Evolutionary conservation across 23 tunicate genomes (phyloP).

Genomic region (Styela plicata): DNA sequence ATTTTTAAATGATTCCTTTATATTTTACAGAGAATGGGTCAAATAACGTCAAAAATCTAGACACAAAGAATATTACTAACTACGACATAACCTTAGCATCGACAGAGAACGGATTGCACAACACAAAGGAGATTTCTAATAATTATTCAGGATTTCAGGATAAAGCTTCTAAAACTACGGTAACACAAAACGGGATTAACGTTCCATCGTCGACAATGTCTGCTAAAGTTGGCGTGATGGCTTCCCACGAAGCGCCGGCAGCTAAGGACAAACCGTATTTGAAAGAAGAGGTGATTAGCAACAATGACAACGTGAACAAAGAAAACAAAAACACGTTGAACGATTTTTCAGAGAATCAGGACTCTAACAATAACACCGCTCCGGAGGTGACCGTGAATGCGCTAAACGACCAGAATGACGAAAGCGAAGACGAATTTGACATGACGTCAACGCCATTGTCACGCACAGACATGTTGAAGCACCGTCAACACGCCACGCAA

Average conservation of each 20-base stretch:
- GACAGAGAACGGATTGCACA: neutral
- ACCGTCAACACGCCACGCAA: conserved; percentile 45
- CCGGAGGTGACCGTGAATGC: neutral
- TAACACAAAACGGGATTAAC: neutral
- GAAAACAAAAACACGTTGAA: neutral
- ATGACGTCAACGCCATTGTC: neutral
- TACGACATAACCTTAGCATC: neutral
- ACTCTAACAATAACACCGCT: neutral
- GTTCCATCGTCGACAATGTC: neutral
- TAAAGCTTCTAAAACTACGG: neutral
- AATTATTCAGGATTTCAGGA: neutral
- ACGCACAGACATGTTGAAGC: conserved; percentile 4
- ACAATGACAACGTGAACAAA: neutral
- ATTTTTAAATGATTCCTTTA: too few relatives aligned
- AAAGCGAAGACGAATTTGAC: neutral
- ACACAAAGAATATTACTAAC: neutral
- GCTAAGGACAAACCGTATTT: neutral
- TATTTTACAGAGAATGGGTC: neutral
- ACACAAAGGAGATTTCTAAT: neutral
- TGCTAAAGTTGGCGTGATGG: neutral
- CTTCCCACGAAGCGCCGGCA: neutral
- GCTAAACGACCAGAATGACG: neutral
- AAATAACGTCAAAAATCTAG: neutral
- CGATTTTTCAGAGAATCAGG: neutral
- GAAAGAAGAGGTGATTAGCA: neutral